Evolutionary conservation across 2,888 invertebrate genomes (phyloP), one percentile per base, ranked within the genome.

Genomic region (Salpingus planirostris): DNA sequence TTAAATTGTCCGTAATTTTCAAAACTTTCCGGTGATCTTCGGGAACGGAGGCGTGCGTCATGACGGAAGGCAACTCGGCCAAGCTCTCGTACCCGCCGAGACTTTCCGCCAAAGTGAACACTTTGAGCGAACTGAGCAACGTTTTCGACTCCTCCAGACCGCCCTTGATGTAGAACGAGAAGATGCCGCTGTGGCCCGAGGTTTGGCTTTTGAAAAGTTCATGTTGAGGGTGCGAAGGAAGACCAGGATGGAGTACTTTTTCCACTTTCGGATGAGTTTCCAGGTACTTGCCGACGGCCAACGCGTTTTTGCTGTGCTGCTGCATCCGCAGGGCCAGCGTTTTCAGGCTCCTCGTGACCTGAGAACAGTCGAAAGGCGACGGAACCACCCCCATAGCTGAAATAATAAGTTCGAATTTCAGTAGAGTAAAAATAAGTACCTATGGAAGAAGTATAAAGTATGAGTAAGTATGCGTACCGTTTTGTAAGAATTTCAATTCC

Each of bases 31-130:
- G 69, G 42, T 83, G 79, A 24, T 79, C 78, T 31, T 69, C 73
- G 1, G 92, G 87, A 14, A 96, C 82, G 0, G 89, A 88, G 1
- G 92, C 88, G 58, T 97, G 97, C 0, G 96, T 96, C 97, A 97
- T 97, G 13, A 90, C 62, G 12, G 79, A 89, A 84, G 96, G 96
- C 45, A 95, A 70, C 69, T 95, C 93, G 2, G 91, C 89, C 43
- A 97, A 74, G 58, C 91, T 92, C 60, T 97, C 95, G 54, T 83
- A 91, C 33, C 95, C 95, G 27, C 97, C 97, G 38, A 98, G 73
- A 57, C 93, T 95, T 61, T 95, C 96, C 3, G 96, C 96, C 29
- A 93, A 64, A 1, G 74, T 78, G 62, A 95, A 91, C 13, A 91
- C 50, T 67, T 89, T 82, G 15, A 93, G 65, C 3, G 76, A 62